Evolutionary conservation across 2,113 vertebrate species (phyloP), one percentile per base, ranked within the genome.

Genomic region (Balaeniceps rex): DNA sequence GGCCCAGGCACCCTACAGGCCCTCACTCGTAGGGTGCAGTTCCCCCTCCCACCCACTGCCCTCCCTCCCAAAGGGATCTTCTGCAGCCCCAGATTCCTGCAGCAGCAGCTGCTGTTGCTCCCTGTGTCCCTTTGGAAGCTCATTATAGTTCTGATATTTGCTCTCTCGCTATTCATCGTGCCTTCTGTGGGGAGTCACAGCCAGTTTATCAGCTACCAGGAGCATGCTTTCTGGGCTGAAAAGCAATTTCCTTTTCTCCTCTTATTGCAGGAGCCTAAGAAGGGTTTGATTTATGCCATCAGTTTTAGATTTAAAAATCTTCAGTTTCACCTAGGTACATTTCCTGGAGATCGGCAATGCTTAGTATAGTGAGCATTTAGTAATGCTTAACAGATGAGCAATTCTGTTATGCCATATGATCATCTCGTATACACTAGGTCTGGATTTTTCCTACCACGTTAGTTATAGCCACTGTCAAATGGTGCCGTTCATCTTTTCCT

Each of bases 221-320:
- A 94, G 87, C 91, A 94, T 42, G 81, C 83, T 94, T 89, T 87
- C 91, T 76, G 91, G 65, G 74, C 69, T 91, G 93, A 95, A 96
- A 95, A 94, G 87, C 94, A 95, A 97, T 94, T 97, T 97, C 97
- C 96, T 97, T 93, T 97, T 76, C 91, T 97, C n/a, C 91, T 95
- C 81, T 89, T 97, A 82, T 85, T 97, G 87, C 87, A 89, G 74
- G 58, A 95, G 18, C 25, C 77, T 84, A 75, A 93, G 90, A 89
- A 92, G 87, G 61, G 31, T 92, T 95, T 97, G 95, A 95, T 94
- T 95, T 94, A 94, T 93, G 61, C 65, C 95, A 94, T 82, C 81
- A 44, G 96, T 85, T 97, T 96, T 87, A 94, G 85, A 94, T 97
- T 97, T 97, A 72, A 94, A 93, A 97, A 97, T 95, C 83, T 74